phyloP scores from a whole-genome alignment of 2,113 vertebrate genomes.

The Nettapus auritus region DNA sequence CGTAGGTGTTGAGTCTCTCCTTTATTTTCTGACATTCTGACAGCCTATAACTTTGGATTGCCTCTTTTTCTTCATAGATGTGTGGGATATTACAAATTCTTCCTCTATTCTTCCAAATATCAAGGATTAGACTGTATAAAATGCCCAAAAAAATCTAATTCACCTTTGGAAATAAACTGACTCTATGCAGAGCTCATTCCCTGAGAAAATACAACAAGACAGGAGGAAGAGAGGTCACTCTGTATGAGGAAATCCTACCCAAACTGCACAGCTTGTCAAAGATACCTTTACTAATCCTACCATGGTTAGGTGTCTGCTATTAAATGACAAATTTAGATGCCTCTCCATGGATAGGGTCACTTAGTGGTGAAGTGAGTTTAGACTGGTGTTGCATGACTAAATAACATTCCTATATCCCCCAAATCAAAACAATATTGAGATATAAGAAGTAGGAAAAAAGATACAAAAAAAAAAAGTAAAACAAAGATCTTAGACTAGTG shows the following conservation, averaged over 20 bases:
- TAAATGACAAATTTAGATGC: neutral
- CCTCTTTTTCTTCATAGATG: neutral
- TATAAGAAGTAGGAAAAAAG: neutral
- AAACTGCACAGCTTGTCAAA: neutral
- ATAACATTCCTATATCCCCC: neutral
- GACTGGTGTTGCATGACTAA: fast-evolving
- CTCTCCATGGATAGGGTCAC: neutral
- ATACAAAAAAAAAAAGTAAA: neutral
- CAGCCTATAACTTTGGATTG: neutral
- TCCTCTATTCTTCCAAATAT: neutral
- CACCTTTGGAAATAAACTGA: neutral
- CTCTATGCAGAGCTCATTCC: neutral
- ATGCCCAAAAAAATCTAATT: neutral
- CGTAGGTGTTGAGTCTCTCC: neutral
- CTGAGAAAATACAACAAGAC: neutral
- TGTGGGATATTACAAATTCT: neutral
- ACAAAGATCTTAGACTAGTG: neutral
- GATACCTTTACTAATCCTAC: neutral
- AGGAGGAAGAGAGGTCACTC: neutral
- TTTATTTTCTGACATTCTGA: neutral
- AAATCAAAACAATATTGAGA: neutral
- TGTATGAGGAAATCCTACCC: neutral
- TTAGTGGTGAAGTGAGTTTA: neutral
- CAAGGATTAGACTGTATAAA: neutral
- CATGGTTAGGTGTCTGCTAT: neutral